A percentile compares a stretch with the other conserved stretches of the same genome.
Conservation (phyloP, 1,140 invertebrate genomes). For the Mizuhopecten yessoensis region DNA sequence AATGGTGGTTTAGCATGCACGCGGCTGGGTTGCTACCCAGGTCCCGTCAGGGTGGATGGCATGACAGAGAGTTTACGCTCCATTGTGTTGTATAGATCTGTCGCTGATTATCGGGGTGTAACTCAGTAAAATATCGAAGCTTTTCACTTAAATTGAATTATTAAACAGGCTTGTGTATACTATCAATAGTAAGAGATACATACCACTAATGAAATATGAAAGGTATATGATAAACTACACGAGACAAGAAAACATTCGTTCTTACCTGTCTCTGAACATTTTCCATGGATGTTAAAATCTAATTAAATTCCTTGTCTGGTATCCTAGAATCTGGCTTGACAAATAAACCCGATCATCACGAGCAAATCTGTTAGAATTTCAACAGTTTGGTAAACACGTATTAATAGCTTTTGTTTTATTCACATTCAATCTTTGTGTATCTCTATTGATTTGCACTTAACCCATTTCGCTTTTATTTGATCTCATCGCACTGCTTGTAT, state of each 20-base stretch:
- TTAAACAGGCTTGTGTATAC: conserved; percentile 3
- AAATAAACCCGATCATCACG: not conserved
- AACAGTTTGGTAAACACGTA: not conserved
- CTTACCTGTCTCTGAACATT: not conserved
- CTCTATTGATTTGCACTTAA: conserved; percentile 16
- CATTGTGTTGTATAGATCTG: conserved; percentile 27
- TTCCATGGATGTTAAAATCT: conserved; percentile 6
- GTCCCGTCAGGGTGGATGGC: not conserved
- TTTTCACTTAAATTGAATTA: conserved; percentile 29
- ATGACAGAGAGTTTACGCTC: not conserved
- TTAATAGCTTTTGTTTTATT: conserved; percentile 29
- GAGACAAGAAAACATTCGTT: not conserved
- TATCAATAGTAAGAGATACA: not conserved
- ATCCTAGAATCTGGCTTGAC: not conserved
- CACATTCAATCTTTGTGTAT: not conserved
- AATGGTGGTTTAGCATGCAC: not conserved
- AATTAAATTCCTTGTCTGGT: not conserved
- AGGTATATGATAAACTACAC: not conserved
- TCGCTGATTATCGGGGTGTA: not conserved
- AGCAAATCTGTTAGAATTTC: not conserved
- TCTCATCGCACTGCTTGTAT: not conserved
- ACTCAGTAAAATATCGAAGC: conserved; percentile 34
- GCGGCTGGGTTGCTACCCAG: not conserved
- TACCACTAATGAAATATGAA: conserved; percentile 13
- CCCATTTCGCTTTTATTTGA: conserved; percentile 4